Evolutionary conservation across 2,888 invertebrate species (phyloP).

Genomic region (Heteromurus nitidus): DNA sequence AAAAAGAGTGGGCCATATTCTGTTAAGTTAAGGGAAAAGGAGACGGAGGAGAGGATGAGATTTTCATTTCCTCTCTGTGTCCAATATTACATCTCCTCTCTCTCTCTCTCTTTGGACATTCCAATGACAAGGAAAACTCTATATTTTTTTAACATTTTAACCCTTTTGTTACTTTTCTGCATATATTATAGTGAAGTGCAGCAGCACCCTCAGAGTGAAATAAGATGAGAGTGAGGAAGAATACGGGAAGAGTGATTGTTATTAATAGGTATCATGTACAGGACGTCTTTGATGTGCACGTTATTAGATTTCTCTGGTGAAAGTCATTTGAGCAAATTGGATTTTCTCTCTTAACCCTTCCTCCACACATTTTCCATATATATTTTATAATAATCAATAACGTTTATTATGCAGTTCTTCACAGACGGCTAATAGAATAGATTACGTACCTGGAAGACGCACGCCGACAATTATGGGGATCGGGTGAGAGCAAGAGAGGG

Average conservation of each 20-base stretch:
- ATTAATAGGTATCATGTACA: conserved; percentile 31
- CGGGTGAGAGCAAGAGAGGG: not conserved
- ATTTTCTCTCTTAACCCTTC: not conserved
- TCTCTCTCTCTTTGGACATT: conserved; percentile 26
- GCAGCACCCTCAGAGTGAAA: not conserved
- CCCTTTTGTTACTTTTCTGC: conserved; percentile 12
- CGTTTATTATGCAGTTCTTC: no score
- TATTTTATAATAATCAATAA: conserved; percentile 1
- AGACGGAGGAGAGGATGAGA: conserved; percentile 9
- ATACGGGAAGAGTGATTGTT: conserved; percentile 17
- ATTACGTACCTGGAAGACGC: no score
- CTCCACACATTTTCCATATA: not conserved
- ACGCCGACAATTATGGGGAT: no score
- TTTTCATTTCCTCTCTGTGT: conserved; percentile 35
- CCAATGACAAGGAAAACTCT: conserved; percentile 27
- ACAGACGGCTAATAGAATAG: no score
- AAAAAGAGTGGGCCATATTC: not conserved
- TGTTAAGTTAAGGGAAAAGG: not conserved
- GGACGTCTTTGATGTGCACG: conserved; percentile 26
- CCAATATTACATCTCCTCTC: conserved; percentile 8
- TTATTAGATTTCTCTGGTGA: conserved; percentile 18
- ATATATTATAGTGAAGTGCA: not conserved
- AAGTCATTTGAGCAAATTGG: conserved; percentile 22
- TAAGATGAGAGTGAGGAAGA: not conserved
- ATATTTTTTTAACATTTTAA: not conserved